phyloP scores from a whole-genome alignment of 1,140 invertebrate species.

The Physella acuta region DNA sequence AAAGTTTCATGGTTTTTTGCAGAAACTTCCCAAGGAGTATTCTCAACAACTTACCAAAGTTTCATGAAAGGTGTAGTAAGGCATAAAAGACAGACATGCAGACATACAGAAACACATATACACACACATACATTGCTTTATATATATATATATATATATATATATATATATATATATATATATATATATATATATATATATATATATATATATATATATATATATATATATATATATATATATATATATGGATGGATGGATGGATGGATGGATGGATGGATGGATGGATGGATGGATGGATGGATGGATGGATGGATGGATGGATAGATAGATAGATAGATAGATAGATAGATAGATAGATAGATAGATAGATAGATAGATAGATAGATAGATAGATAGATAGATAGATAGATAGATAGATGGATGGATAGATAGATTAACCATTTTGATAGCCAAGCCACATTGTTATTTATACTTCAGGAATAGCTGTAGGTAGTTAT shows the following conservation, averaged over 20 bases:
- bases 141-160: neutral
- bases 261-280: neutral
- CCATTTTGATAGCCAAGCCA: no score
- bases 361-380: neutral
- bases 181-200: constrained; percentile 5
- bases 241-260: no score
- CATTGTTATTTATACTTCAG: no score
- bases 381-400: neutral
- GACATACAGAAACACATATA: no score
- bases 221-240: neutral
- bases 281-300: neutral
- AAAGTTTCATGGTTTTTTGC: no score
- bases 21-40: no score
- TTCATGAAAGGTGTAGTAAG: neutral
- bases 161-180: constrained; percentile 5
- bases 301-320: neutral
- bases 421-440: neutral
- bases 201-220: constrained; percentile 1
- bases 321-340: no score
- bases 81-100: no score
- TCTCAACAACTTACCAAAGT: no score
- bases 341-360: neutral
- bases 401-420: neutral
- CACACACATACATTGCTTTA: no score
- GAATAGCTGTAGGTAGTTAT: no score